Conservation (phyloP, 2,113 vertebrate species). For the Willisornis vidua region DNA sequence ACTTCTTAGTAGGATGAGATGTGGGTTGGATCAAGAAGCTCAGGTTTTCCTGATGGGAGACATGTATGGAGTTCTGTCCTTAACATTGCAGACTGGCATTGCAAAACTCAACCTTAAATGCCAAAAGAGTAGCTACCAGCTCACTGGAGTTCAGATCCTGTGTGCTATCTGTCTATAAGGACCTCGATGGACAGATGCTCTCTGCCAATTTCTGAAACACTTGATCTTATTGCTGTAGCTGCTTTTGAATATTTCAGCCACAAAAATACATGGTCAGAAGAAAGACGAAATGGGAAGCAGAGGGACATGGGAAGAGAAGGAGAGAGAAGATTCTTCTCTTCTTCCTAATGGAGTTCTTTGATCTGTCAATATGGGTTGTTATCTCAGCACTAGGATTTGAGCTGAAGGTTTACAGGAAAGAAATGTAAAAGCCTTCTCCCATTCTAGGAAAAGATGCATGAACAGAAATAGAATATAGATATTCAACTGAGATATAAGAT, state of each 20-base stretch:
- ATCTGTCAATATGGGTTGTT: background rate
- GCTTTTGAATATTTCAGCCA: background rate
- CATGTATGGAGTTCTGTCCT: fast-evolving
- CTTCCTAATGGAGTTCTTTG: background rate
- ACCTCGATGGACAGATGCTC: background rate
- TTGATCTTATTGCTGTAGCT: background rate
- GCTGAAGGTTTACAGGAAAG: background rate
- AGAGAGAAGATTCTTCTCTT: background rate
- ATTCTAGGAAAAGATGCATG: background rate
- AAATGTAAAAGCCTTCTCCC: background rate
- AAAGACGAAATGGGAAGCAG: background rate
- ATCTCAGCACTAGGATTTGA: background rate
- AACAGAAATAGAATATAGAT: background rate
- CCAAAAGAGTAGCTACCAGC: background rate
- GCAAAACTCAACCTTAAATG: background rate
- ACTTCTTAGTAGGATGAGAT: background rate
- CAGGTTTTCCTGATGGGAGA: background rate
- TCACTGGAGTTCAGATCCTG: background rate
- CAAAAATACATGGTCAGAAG: background rate
- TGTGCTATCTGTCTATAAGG: background rate
- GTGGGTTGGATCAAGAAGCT: background rate
- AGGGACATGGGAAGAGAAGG: background rate
- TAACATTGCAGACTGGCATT: background rate
- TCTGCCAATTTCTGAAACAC: background rate
- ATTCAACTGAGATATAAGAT: background rate